phyloP scores from a whole-genome alignment of 2,797 vertebrate genomes.

The Mormyrus proboscirostris region DNA sequence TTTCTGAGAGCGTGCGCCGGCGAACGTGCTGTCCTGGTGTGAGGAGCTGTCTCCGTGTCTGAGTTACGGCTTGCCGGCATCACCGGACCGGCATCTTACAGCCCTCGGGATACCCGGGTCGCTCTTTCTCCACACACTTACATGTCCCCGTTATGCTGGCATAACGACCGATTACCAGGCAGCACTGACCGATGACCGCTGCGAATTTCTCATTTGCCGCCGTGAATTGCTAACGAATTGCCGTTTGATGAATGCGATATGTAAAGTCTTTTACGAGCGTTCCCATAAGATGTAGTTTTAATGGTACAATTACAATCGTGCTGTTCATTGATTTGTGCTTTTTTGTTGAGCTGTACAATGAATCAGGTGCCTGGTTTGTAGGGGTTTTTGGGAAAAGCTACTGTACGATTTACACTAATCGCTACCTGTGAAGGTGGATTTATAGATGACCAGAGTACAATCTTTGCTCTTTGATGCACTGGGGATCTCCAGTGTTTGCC shows the following conservation, averaged over 20 bases:
- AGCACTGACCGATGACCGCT: too few relatives aligned
- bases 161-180: neutral
- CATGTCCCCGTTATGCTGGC: neutral
- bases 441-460: neutral
- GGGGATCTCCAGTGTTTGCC: neutral
- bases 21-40: neutral
- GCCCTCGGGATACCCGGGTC: neutral
- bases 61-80: neutral
- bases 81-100: neutral
- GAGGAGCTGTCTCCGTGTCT: neutral
- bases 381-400: neutral
- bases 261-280: neutral
- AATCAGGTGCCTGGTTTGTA: neutral
- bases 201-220: neutral
- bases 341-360: neutral
- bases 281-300: neutral
- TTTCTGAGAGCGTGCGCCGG: neutral
- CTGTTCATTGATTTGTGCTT: constrained; percentile 2
- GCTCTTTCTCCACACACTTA: neutral
- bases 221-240: neutral
- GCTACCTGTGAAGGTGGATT: neutral
- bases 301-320: neutral
- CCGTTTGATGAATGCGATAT: neutral
- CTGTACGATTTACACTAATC: neutral
- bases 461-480: neutral